phyloP scores from a whole-genome alignment of 1,140 invertebrate genomes.

The Cydia fagiglandana region DNA sequence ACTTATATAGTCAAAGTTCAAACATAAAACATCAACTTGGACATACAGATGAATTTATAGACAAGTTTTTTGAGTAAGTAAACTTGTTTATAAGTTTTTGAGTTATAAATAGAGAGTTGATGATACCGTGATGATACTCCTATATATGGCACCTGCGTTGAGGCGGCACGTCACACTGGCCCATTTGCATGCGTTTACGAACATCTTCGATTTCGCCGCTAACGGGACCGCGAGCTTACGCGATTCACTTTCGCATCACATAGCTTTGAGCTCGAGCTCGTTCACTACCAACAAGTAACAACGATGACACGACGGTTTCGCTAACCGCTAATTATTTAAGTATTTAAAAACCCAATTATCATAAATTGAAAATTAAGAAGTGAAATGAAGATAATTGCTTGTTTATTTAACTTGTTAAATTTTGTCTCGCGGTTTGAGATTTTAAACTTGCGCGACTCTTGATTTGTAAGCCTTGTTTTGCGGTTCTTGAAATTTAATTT shows the following conservation, averaged over 20 bases:
- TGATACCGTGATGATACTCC: not conserved
- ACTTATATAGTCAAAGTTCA: too few relatives aligned
- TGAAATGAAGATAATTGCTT: not conserved
- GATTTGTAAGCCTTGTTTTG: not conserved
- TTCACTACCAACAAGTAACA: too few relatives aligned
- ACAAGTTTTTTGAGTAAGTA: not conserved
- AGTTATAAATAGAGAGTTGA: not conserved
- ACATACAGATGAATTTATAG: not conserved
- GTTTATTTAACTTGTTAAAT: not conserved
- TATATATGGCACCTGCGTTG: not conserved
- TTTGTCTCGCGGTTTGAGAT: not conserved
- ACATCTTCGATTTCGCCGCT: slow-evolving; percentile 62
- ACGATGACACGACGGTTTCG: not conserved
- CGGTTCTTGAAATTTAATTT: not conserved
- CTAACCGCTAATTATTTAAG: not conserved
- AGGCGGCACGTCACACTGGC: slow-evolving; percentile 53
- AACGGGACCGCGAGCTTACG: slow-evolving; percentile 55
- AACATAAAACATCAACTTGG: too few relatives aligned
- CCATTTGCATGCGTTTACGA: slow-evolving; percentile 55
- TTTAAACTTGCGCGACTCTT: not conserved
- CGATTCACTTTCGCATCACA: slow-evolving; percentile 65
- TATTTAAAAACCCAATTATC: not conserved
- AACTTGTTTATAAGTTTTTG: not conserved
- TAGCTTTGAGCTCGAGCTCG: not conserved
- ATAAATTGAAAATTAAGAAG: not conserved